These are phyloP conservation scores for Zaprionus inermis DNA, from an alignment of 1,140 invertebrate species.

Conservation along the genomic window DNA sequence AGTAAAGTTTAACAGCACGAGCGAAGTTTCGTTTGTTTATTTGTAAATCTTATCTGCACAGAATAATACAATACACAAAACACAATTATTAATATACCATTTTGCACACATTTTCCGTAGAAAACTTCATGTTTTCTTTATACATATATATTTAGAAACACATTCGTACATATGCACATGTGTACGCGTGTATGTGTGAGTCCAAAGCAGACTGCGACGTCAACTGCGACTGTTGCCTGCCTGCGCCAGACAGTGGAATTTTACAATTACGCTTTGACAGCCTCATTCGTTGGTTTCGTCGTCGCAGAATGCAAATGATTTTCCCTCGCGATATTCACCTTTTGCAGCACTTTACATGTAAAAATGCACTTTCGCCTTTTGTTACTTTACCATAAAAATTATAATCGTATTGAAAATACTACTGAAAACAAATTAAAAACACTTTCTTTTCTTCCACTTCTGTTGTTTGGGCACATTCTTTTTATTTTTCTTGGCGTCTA, in stretches of 20 bases:
- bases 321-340: slow-evolving; percentile 79
- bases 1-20: slow-evolving; percentile 36
- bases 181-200: slow-evolving; percentile 25
- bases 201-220: slow-evolving; percentile 48
- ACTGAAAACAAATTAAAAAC: slow-evolving; percentile 56
- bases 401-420: slow-evolving; percentile 48
- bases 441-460: slow-evolving; percentile 71
- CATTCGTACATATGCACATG: slow-evolving; percentile 34
- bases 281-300: slow-evolving; percentile 70
- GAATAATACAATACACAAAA: slow-evolving; percentile 49
- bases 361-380: slow-evolving; percentile 76
- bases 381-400: slow-evolving; percentile 63
- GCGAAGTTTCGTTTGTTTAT: slow-evolving; percentile 29
- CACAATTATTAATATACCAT: slow-evolving; percentile 60
- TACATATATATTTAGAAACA: slow-evolving; percentile 44
- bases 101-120: slow-evolving; percentile 55
- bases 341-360: slow-evolving; percentile 54
- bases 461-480: slow-evolving; percentile 75
- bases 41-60: slow-evolving; percentile 57
- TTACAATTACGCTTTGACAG: slow-evolving; percentile 82
- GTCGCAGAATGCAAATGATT: slow-evolving; percentile 76
- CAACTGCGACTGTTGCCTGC: slow-evolving; percentile 59
- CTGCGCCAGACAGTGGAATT: slow-evolving; percentile 79
- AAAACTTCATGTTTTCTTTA: slow-evolving; percentile 67
- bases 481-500: slow-evolving; percentile 76